Base-by-base conservation (phyloP, 2,797 vertebrate species). In the Acrocephalus scirpaceus region DNA sequence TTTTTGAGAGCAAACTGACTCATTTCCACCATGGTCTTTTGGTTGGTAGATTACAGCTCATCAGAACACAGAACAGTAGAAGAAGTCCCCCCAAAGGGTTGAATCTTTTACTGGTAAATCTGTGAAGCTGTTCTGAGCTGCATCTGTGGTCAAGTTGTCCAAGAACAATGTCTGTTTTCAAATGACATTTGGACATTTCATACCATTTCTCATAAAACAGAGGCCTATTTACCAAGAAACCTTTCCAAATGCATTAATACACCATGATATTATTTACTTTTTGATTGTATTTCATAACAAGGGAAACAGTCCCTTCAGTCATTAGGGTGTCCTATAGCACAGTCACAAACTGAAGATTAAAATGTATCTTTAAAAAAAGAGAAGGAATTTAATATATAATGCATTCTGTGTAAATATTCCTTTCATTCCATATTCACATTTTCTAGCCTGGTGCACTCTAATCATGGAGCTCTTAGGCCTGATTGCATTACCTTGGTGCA, bases 401-500 rank as follows among this genome's bases (percentile, higher is more conserved):
- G 69, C 19, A 62, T 69, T 91, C 81, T 76, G 34, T 61, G 11
- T 74, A 76, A 92, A 58, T 56, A 57, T 79, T 74, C 44, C 13
- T 92, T 66, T 69, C 17, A 25, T 80, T 89, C 64, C 53, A 57
- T 32, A 48, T 42, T 84, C 73, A 58, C 26, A 36, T 86, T 60
- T 95, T 81, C 64, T 83, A 86, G 62, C 20, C 56, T 54, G 40
- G 27, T 77, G 53, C 72, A 83, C 91, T 96, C 90, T 86, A 97
- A 97, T 94, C 95, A 95, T 76, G 82, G 81, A 94, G 94, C 87
- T 81, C 88, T 96, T 91, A 91, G 86, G 88, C 75, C 29, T 97
- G 97, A 98, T 97, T 92, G 89, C 95, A 97, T 97, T 97, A 97
- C 72, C 53, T 70, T 73, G 47, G 69, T 66, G 53, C 65, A 67